phyloP scores from a whole-genome alignment of 1,140 invertebrate genomes.

The Pseudomyrmex gracilis region DNA sequence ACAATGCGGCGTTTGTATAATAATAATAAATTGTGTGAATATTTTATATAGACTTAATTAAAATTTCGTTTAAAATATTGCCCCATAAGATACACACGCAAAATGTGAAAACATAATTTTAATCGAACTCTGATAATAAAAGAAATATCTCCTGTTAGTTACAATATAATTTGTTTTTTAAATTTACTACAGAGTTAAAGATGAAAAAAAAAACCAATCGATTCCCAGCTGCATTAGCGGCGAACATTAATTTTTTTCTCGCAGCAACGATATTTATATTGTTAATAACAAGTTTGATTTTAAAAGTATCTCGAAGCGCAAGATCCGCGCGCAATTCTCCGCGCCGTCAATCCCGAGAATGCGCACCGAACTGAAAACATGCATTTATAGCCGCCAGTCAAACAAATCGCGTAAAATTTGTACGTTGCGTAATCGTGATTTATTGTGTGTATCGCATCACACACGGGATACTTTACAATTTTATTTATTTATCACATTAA shows the following conservation, averaged over 20 bases:
- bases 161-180: too few species aligned
- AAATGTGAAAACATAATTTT: too few species aligned
- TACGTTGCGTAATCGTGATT: not conserved
- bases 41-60: slow-evolving; percentile 10
- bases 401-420: slow-evolving; percentile 15
- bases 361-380: not conserved
- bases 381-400: slow-evolving; percentile 19
- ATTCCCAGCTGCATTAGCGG: not conserved
- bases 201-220: too few species aligned
- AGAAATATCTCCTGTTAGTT: too few species aligned
- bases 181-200: too few species aligned
- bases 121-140: too few species aligned
- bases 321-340: slow-evolving; percentile 8
- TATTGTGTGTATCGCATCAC: slow-evolving; percentile 7
- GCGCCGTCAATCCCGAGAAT: not conserved
- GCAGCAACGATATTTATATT: not conserved
- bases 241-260: slow-evolving; percentile 3
- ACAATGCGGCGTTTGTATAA: slow-evolving; percentile 7
- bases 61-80: not conserved
- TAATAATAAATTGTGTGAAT: not conserved
- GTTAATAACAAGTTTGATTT: slow-evolving; percentile 9
- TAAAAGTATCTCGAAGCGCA: slow-evolving; percentile 17
- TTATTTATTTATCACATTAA: slow-evolving; percentile 26
- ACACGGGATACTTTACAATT: not conserved
- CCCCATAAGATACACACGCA: too few species aligned